These are phyloP conservation scores for Diplazon laetatorius DNA, from an alignment of 2,888 invertebrate genomes.

Conservation along the genomic window DNA sequence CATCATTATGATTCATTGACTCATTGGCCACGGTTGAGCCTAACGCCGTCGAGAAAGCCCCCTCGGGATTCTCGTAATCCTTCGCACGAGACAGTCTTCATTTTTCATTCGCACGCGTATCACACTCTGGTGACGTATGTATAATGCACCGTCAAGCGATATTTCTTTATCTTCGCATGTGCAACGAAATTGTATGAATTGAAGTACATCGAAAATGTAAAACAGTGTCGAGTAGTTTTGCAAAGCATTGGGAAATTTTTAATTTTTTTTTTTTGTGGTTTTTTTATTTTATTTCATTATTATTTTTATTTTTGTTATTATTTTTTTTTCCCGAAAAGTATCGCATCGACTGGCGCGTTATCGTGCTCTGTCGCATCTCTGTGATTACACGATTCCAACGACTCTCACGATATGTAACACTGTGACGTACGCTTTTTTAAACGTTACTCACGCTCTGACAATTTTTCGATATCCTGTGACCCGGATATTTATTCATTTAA, in stretches of 20 bases:
- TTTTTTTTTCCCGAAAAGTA: too few species aligned
- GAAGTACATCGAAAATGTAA: too few species aligned
- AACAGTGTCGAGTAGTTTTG: neutral
- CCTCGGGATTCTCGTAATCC: neutral
- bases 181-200: neutral
- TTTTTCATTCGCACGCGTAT: constrained; percentile 10
- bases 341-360: neutral
- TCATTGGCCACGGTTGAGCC: constrained; percentile 44
- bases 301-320: too few species aligned
- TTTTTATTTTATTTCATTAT: too few species aligned
- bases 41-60: constrained; percentile 21
- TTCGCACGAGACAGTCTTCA: constrained; percentile 22
- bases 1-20: constrained; percentile 51
- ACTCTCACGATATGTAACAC: constrained; percentile 1
- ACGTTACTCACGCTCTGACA: constrained; percentile 11
- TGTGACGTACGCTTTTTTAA: neutral
- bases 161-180: neutral
- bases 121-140: constrained; percentile 24
- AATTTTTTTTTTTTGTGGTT: too few species aligned
- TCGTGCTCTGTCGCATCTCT: constrained; percentile 12
- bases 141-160: neutral
- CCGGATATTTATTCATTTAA: neutral
- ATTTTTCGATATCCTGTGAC: neutral
- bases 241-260: too few species aligned
- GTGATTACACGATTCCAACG: constrained; percentile 16